A percentile compares a stretch with the other conserved stretches of the same genome.
phyloP scores from a whole-genome alignment of 1,140 invertebrate genomes.

The Agrypnia vestita region DNA sequence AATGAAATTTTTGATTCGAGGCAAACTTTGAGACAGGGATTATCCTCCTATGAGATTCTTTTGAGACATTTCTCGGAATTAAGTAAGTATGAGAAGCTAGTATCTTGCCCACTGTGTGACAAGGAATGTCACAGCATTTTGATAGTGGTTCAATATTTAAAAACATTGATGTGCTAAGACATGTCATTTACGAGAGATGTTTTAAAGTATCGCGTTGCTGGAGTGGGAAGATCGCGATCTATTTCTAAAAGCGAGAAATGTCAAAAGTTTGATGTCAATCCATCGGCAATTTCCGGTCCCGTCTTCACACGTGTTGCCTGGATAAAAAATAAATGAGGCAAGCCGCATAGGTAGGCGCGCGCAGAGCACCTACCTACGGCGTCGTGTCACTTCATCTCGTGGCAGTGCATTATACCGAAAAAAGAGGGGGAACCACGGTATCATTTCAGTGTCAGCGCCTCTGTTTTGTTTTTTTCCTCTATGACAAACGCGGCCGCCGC shows the following conservation, averaged over 20 bases:
- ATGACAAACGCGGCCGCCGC: constrained; percentile 19
- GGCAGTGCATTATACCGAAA: constrained; percentile 4
- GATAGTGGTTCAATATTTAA: no score
- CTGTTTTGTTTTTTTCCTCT: constrained; percentile 5
- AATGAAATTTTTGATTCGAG: no score
- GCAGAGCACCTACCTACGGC: background rate
- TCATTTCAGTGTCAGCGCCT: constrained; percentile 17
- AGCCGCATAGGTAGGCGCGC: background rate
- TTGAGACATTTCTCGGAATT: no score
- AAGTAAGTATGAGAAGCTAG: no score
- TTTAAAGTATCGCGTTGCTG: no score
- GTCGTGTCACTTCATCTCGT: background rate
- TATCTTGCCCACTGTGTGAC: no score
- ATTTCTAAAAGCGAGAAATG: background rate
- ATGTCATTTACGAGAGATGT: no score
- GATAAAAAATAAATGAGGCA: background rate
- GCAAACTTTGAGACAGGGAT: no score
- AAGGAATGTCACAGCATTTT: no score
- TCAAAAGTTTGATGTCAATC: constrained; percentile 13
- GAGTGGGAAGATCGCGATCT: no score
- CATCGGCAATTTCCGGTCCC: constrained; percentile 20
- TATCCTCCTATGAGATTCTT: no score
- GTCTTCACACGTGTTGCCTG: constrained; percentile 7
- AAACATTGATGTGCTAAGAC: no score
- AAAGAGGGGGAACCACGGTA: background rate